Base-by-base conservation (phyloP, 2,888 invertebrate genomes). In the Synergus umbraculus region DNA sequence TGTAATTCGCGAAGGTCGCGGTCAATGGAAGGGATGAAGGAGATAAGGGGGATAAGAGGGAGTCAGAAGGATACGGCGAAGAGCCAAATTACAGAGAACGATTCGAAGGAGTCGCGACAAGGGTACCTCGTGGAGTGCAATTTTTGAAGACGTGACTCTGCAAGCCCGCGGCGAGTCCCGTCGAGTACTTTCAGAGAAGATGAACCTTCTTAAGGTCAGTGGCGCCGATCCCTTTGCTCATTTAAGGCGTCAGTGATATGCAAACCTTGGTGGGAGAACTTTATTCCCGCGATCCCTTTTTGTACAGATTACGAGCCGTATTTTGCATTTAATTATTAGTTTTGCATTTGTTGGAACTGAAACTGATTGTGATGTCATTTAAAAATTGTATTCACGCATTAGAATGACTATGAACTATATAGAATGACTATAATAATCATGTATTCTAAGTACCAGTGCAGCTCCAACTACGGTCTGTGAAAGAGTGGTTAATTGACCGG, bases 91-190 rank as follows among this genome's bases (percentile, higher is more conserved):
- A 87, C 84, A 87, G 87, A 84, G 85, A 83, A 79, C 84, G 79
- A 77, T 80, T 77, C 78, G 83, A 85, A 85, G 83, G 82, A 86
- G 83, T 85, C 85, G 87, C 87, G 86, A 86, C 86, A 85, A 82
- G 84, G 86, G 78, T 80, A 81, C 82, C 81, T 81, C 79, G 80
- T 79, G 82, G 84, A 85, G 84, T 86, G 86, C 87, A 88, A 89
- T 89, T 87, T 89, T 88, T 85, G 82, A 83, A 86, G 86, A 89
- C 88, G 88, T 89, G 89, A 89, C 86, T 85, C 80, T 83, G 81
- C 78, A 64, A 58, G 76, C 43, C 77, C 78, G 81, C 79, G 79
- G 79, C 81, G 80, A 80, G 79, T 76, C 81, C 81, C 82, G 82
- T 81, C 83, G 81, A 83, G 79, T 83, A 78, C 81, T 77, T 63